These are phyloP conservation scores for Nowickia ferox DNA, from an alignment of 2,888 invertebrate species.

Conservation along the genomic window DNA sequence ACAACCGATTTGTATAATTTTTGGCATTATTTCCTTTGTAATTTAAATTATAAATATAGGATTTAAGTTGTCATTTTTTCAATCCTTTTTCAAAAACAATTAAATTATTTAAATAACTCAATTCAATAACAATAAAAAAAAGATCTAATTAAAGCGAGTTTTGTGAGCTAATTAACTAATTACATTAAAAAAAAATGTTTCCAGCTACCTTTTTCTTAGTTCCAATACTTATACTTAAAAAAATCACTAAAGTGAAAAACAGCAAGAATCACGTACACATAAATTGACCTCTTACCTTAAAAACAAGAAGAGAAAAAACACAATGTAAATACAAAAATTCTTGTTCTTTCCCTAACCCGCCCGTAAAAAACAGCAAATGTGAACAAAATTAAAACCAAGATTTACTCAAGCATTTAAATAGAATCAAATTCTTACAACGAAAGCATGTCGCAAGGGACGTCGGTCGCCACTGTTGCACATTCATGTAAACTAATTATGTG, in stretches of 20 bases:
- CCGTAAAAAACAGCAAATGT: slow-evolving; percentile 5
- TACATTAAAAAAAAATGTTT: not conserved
- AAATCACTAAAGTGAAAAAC: slow-evolving; percentile 53
- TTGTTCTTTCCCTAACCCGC: slow-evolving; percentile 1
- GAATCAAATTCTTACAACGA: slow-evolving; percentile 73
- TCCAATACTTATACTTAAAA: slow-evolving; percentile 1
- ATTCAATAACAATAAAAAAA: not conserved
- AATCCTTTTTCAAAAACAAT: slow-evolving; percentile 41
- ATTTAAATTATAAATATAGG: not conserved
- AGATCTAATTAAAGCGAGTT: slow-evolving; percentile 37
- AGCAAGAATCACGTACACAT: slow-evolving; percentile 66
- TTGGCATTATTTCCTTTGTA: not conserved
- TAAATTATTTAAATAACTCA: slow-evolving; percentile 20
- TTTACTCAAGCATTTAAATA: slow-evolving; percentile 73
- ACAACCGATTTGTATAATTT: too few relatives aligned
- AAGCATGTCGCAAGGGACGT: slow-evolving; percentile 62
- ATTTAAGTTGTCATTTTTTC: not conserved
- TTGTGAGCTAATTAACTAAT: slow-evolving; percentile 24
- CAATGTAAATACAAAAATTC: slow-evolving; percentile 6
- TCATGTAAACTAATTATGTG: slow-evolving; percentile 77
- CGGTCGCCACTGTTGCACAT: slow-evolving; percentile 64
- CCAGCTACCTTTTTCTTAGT: slow-evolving; percentile 11
- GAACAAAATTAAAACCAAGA: slow-evolving; percentile 45
- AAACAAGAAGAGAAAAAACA: slow-evolving; percentile 9
- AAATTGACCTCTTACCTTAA: slow-evolving; percentile 62